Conservation (phyloP, 1,140 invertebrate genomes). For the Sitobion miscanthi region DNA sequence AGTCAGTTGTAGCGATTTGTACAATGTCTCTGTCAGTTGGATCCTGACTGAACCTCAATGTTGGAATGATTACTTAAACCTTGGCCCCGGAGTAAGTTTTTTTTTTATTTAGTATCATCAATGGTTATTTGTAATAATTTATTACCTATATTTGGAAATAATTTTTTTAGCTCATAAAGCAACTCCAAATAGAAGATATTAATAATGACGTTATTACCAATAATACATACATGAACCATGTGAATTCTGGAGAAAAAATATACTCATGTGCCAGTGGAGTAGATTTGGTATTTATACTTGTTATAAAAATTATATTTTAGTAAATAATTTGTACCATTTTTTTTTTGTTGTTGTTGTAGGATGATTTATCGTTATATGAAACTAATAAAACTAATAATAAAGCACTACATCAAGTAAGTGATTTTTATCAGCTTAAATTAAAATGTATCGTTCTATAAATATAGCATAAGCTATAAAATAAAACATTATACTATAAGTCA, state of each 20-base stretch:
- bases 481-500: too few species aligned
- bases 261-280: conserved; percentile 18
- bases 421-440: not conserved
- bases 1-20: conserved; percentile 26
- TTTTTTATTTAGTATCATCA: not conserved
- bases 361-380: not conserved
- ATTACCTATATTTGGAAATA: not conserved
- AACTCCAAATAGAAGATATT: conserved; percentile 37
- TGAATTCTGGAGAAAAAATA: not conserved
- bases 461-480: too few species aligned
- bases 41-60: conserved; percentile 22
- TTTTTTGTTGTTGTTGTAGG: not conserved
- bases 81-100: conserved; percentile 11
- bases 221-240: conserved; percentile 29
- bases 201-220: not conserved
- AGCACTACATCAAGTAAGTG: conserved; percentile 14
- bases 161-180: conserved; percentile 12
- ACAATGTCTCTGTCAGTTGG: conserved; percentile 37
- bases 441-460: not conserved
- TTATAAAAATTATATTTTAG: not conserved
- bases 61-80: conserved; percentile 22
- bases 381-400: not conserved
- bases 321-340: not conserved
- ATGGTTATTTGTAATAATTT: too few species aligned
- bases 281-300: conserved; percentile 32